Conservation (phyloP, 2,113 vertebrate genomes). For the Silurus meridionalis region DNA sequence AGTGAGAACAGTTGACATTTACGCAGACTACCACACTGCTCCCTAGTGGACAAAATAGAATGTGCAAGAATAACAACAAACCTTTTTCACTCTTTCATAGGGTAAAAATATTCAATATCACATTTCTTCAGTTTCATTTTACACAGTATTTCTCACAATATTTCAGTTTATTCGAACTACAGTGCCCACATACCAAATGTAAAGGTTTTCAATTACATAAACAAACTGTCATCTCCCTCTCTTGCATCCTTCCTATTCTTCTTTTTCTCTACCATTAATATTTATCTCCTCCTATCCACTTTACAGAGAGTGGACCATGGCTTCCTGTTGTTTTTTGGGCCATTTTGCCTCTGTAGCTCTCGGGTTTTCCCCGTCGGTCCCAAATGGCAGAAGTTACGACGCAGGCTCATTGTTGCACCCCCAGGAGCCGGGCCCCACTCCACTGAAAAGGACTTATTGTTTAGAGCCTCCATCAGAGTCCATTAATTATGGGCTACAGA, state of each 20-base stretch:
- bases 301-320: constrained; percentile 72
- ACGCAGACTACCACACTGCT: constrained; percentile 53
- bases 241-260: constrained; percentile 17
- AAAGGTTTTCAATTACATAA: background rate
- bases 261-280: constrained; percentile 35
- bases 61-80: background rate
- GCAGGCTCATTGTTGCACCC: constrained; percentile 85
- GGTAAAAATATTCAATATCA: background rate
- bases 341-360: constrained; percentile 79
- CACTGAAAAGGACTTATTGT: constrained; percentile 93
- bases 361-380: constrained; percentile 80
- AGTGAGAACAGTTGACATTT: background rate
- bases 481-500: constrained; percentile 95
- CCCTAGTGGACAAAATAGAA: constrained; percentile 47
- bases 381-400: constrained; percentile 92
- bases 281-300: constrained; percentile 80
- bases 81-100: background rate
- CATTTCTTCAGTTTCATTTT: background rate
- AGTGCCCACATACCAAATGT: background rate
- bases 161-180: background rate
- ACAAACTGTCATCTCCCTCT: no score
- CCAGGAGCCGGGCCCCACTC: constrained; percentile 59
- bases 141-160: background rate
- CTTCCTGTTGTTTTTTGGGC: constrained; percentile 69
- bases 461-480: constrained; percentile 82